Evolutionary conservation across 37 sponge, comb jelly and placozoan species (phyloP), one percentile per base, ranked within the genome.

Genomic region (Aphrocallistes beatrix): DNA sequence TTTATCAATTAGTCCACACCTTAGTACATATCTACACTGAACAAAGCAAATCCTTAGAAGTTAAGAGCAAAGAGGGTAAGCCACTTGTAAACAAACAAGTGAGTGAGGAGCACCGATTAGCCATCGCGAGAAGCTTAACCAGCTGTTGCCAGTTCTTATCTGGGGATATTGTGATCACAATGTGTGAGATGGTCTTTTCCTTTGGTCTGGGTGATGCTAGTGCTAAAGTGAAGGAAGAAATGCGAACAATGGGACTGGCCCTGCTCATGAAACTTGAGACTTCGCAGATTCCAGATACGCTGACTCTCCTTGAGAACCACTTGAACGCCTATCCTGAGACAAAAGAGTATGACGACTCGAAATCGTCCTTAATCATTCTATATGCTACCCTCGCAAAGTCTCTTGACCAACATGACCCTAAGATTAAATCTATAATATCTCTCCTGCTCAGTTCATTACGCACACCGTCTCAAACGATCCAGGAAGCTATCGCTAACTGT

Each of bases 371-470:
- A 17, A 90, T 99, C n/a, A 91, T 99, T 10, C 51, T 99, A 51
- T 96, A 94, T 93, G 99, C 94, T 0, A 91, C 94, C 17, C 91
- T 99, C 13, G 99, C 99, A n/a, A 91, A 91, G 34, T 94, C 96
- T 85, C 85, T 99, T 84, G 88, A 92, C 47, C 89, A 91, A 47
- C 85, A 89, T 0, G 93, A 92, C 83, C 90, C 92, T 16, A 96
- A 95, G 89, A 89, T 96, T n/a, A 88, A 89, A 51, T 81, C 90
- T 25, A 96, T 99, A 38, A 89, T 96, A 0, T 85, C 91, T 39
- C 87, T 91, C 39, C 86, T 99, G 48, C 83, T 99, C 51, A 69
- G 83, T 23, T 89, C 93, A 51, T 87, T 99, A 85, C 92, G 92
- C 88, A 99, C 99, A 6, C 99, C 99, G 51, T 96, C 96, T 28